A percentile compares a stretch with the other conserved stretches of the same genome.
These are phyloP conservation scores for Pangasius sanitwongsei DNA, from an alignment of 2,797 vertebrate species.

Conservation along the genomic window DNA sequence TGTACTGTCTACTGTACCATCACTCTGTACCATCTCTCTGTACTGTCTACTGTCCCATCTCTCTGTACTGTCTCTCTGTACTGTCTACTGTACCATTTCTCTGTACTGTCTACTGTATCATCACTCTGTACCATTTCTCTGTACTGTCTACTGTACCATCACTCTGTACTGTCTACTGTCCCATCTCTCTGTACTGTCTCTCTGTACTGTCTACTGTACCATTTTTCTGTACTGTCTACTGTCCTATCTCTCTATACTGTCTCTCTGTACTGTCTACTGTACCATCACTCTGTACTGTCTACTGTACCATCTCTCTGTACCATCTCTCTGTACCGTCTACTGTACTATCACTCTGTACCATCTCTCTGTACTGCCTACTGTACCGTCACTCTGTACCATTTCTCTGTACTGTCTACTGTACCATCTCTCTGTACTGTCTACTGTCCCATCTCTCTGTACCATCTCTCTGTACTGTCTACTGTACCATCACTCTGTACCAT, in stretches of 20 bases:
- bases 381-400: not conserved
- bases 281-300: not conserved
- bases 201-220: too few species aligned
- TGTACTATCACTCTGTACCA: not conserved
- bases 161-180: not conserved
- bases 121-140: not conserved
- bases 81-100: not conserved
- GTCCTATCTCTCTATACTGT: not conserved
- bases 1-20: not conserved
- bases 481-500: too few species aligned
- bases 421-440: not conserved
- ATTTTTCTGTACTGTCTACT: too few species aligned
- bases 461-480: not conserved
- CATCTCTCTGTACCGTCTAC: not conserved
- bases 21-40: not conserved
- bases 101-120: too few species aligned
- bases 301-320: too few species aligned
- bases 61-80: too few species aligned
- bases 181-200: not conserved
- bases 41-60: too few species aligned
- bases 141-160: not conserved
- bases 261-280: not conserved
- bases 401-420: too few species aligned
- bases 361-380: not conserved
- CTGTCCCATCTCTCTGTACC: not conserved